Base-by-base conservation (phyloP, 1,140 invertebrate species). In the Drosophila bifasciata region DNA sequence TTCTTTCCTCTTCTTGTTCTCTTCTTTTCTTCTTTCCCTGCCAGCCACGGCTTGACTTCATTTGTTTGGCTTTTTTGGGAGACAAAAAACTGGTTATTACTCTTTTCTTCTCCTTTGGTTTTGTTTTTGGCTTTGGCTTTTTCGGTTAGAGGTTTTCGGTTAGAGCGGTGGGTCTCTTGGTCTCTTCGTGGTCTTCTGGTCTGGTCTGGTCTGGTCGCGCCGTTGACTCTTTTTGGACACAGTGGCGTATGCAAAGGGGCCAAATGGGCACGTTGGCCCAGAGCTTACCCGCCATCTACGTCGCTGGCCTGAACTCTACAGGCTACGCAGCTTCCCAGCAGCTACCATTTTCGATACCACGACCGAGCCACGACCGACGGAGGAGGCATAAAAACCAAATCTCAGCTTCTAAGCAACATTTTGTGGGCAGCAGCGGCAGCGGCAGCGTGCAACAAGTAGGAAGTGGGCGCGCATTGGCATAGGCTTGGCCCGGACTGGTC, bases 81-180 rank as follows among this genome's bases (percentile, higher is more conserved):
- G 78, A 89, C 83, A 89, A 88, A 89, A 88, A 88, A 88, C 83
- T 88, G 83, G 83, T 88, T 88, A 88, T 88, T 88, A 86, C 78
- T 88, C 84, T 88, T 78, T 76, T 74, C 79, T 75, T 81, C 80
- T 57, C 32, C 63, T 53, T 79, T 40, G 46, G 51, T 36, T 44
- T 43, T 25, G 43, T 63, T 59, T 50, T 69, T 59, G 28, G 19
- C 50, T 52, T 67, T 53, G 36, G 40, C 52, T 51, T 64, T 16
- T 67, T 52, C 57, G 66, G 66, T 68, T 68, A 68, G 63, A 57
- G 67, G 7, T 61, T 68, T 61, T 61, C 44, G 64, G 57, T 16
- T 62, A 55, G 69, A 74, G 76, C 76, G 63, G 76, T 79, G 58
- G 66, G 64, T 68, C 44, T 48, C 49, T 80, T 80, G 77, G 70